These are phyloP conservation scores for Poeciliopsis gracilis DNA, from an alignment of 2,797 vertebrate genomes.

Conservation along the genomic window DNA sequence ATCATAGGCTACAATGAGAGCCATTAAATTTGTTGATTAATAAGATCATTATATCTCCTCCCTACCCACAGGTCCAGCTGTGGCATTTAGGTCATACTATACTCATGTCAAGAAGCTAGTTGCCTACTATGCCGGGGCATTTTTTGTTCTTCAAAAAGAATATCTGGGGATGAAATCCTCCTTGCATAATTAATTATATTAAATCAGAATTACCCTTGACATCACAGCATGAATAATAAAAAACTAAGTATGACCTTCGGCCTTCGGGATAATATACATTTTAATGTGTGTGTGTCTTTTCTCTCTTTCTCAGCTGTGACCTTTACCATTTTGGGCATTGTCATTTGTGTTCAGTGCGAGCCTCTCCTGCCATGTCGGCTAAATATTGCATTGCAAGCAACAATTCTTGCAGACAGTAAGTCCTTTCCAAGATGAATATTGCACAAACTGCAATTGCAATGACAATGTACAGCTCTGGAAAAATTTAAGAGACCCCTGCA, in stretches of 20 bases:
- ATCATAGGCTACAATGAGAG: neutral
- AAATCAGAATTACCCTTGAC: neutral
- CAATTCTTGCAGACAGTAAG: too few relatives aligned
- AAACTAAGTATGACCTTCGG: neutral
- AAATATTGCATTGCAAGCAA: neutral
- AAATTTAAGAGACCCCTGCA: too few relatives aligned
- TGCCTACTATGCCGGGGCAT: neutral
- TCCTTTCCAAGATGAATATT: neutral
- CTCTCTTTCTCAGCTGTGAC: neutral
- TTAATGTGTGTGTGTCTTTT: neutral
- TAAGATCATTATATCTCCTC: too few relatives aligned
- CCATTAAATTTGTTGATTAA: neutral
- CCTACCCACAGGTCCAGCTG: neutral
- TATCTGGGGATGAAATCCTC: neutral
- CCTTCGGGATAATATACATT: neutral
- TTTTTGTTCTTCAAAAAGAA: neutral
- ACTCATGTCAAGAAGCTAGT: neutral
- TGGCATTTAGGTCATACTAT: neutral
- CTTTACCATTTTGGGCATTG: neutral
- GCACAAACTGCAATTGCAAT: neutral
- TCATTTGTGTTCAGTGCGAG: neutral
- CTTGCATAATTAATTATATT: neutral
- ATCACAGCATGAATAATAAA: neutral
- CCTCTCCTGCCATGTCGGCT: neutral
- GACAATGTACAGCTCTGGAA: neutral